A percentile compares a stretch with the other conserved stretches of the same genome.
Evolutionary conservation across 2,888 invertebrate species (phyloP).

Genomic region (Empis livida): DNA sequence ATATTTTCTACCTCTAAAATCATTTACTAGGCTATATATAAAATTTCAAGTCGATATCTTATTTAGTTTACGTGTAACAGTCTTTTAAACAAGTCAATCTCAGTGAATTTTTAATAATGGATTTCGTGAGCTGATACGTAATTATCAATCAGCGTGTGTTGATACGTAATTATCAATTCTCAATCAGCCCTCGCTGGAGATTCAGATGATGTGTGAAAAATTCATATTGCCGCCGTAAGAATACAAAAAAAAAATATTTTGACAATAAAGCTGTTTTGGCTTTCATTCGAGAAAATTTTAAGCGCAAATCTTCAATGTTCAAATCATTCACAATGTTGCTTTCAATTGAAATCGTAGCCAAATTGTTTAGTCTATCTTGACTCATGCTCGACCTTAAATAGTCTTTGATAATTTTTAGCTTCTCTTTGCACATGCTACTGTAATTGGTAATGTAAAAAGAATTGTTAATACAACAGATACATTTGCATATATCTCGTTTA

Average conservation of each 20-base stretch:
- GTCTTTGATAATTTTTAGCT: neutral
- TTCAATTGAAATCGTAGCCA: neutral
- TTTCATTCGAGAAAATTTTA: neutral
- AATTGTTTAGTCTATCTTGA: neutral
- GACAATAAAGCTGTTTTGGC: neutral
- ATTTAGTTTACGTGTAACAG: no score
- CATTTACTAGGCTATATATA: no score
- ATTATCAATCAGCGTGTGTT: no score
- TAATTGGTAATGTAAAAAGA: no score
- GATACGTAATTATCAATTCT: no score
- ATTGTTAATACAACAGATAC: no score
- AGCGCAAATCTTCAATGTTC: neutral
- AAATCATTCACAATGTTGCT: neutral
- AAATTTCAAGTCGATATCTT: no score
- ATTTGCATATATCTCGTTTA: neutral
- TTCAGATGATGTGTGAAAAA: neutral
- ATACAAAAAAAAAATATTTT: neutral
- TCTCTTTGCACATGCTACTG: no score
- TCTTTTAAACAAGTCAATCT: no score
- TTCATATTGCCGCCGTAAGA: neutral
- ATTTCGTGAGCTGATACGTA: no score
- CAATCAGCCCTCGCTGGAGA: neutral
- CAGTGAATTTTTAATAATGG: no score
- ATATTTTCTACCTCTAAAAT: no score
- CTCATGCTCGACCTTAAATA: neutral